phyloP scores from a whole-genome alignment of 2,888 invertebrate species.

The Spicauda simplicius region DNA sequence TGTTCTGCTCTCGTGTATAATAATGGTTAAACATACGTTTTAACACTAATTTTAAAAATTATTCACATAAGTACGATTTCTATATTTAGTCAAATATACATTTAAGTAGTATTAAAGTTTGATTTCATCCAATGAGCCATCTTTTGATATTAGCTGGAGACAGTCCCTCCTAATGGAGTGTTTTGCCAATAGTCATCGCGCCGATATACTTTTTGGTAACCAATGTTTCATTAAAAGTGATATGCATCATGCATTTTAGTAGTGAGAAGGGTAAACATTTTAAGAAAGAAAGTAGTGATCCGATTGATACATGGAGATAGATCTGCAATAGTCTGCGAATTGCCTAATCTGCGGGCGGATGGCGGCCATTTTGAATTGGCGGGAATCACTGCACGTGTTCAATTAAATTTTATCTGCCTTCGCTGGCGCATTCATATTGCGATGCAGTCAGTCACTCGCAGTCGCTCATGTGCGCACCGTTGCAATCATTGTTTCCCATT shows the following conservation, averaged over 20 bases:
- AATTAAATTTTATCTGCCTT: constrained; percentile 63
- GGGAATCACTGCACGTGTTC: constrained; percentile 64
- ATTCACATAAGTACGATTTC: too few relatives aligned
- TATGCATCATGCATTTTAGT: too few relatives aligned
- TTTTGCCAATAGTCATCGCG: too few relatives aligned
- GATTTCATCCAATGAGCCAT: background rate
- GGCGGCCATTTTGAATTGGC: constrained; percentile 44
- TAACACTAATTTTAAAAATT: too few relatives aligned
- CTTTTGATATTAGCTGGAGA: too few relatives aligned
- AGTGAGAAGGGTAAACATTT: too few relatives aligned
- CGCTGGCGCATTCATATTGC: constrained; percentile 49
- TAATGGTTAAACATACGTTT: too few relatives aligned
- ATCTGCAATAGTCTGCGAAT: constrained; percentile 44
- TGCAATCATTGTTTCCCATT: constrained; percentile 48
- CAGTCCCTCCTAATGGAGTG: too few relatives aligned
- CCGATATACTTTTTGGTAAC: too few relatives aligned
- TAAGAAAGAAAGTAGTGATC: background rate
- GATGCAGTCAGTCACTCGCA: constrained; percentile 41
- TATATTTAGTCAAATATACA: background rate
- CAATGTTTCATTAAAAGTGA: too few relatives aligned
- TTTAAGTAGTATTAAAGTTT: background rate
- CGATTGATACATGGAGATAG: background rate
- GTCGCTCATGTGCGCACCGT: constrained; percentile 39
- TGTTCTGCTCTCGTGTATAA: too few relatives aligned
- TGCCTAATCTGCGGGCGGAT: constrained; percentile 51